These are phyloP conservation scores for Nineta flava DNA, from an alignment of 2,888 invertebrate species.

Conservation along the genomic window DNA sequence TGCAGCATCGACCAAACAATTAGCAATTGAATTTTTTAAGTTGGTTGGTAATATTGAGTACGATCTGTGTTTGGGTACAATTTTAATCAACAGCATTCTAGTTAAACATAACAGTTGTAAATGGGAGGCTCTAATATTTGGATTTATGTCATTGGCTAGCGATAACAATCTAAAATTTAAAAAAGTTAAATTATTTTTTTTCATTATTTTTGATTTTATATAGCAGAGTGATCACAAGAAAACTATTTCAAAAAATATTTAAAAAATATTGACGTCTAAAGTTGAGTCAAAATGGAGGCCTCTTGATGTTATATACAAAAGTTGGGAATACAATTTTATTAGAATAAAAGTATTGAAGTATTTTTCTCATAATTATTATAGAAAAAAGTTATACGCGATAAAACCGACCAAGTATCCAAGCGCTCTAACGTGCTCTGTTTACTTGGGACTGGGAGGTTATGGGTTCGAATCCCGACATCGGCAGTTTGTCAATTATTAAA, in stretches of 20 bases:
- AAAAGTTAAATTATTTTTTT: not conserved
- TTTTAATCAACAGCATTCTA: slow-evolving; percentile 23
- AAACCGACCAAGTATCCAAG: no score
- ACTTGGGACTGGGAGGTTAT: no score
- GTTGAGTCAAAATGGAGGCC: not conserved
- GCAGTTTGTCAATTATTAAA: no score
- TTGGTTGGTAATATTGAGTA: slow-evolving; percentile 27
- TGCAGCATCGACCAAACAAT: slow-evolving; percentile 29
- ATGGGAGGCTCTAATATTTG: slow-evolving; percentile 25
- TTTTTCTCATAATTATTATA: no score
- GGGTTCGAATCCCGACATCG: no score
- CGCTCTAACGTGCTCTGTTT: no score
- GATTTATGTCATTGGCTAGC: slow-evolving; percentile 19
- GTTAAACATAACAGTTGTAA: slow-evolving; percentile 29
- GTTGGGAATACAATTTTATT: no score
- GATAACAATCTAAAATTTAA: slow-evolving; percentile 21
- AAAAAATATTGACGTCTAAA: not conserved
- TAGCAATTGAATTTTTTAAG: slow-evolving; percentile 27
- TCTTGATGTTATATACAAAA: no score
- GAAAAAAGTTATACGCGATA: no score
- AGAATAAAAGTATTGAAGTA: no score
- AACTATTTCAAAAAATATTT: not conserved
- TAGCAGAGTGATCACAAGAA: not conserved
- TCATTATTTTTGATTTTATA: no score
- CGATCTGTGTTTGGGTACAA: slow-evolving; percentile 28